Percentiles rank a stretch among this genome's conserved stretches.
Conservation (phyloP, 2,888 invertebrate genomes). For the Harpalus rubripes region DNA sequence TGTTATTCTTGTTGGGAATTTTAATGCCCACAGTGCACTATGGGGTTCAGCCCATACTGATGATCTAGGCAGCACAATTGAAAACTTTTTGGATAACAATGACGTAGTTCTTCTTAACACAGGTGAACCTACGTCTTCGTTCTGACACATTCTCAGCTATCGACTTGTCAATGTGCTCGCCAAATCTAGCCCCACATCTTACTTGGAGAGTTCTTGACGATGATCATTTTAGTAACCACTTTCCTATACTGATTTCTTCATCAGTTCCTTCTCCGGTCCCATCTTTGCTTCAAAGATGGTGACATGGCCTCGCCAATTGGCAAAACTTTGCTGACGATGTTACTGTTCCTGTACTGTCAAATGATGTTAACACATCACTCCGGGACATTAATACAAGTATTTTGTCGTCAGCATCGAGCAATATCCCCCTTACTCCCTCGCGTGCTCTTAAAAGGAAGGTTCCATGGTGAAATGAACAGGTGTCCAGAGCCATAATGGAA, state of each 20-base stretch:
- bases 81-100: slow-evolving; percentile 50
- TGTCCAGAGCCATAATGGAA: slow-evolving; percentile 12
- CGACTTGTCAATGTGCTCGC: slow-evolving; percentile 25
- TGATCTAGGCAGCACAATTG: slow-evolving; percentile 66
- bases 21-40: slow-evolving; percentile 68
- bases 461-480: slow-evolving; percentile 23
- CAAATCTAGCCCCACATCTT: slow-evolving; percentile 22
- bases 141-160: slow-evolving; percentile 40
- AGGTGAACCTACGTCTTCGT: background rate
- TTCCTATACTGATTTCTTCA: slow-evolving; percentile 37
- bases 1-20: slow-evolving; percentile 68
- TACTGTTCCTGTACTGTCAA: background rate
- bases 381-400: slow-evolving; percentile 8
- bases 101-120: background rate
- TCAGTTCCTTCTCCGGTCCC: background rate
- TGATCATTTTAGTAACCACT: slow-evolving; percentile 39
- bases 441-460: background rate
- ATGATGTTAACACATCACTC: slow-evolving; percentile 23
- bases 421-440: background rate
- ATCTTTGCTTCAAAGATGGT: slow-evolving; percentile 19
- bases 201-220: slow-evolving; percentile 35
- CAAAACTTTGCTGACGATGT: slow-evolving; percentile 22
- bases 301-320: slow-evolving; percentile 35
- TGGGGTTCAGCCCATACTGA: slow-evolving; percentile 69
- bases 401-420: slow-evolving; percentile 12